These are phyloP conservation scores for Scaptomyza caliginosa DNA, from an alignment of 2,888 invertebrate species.

Conservation along the genomic window DNA sequence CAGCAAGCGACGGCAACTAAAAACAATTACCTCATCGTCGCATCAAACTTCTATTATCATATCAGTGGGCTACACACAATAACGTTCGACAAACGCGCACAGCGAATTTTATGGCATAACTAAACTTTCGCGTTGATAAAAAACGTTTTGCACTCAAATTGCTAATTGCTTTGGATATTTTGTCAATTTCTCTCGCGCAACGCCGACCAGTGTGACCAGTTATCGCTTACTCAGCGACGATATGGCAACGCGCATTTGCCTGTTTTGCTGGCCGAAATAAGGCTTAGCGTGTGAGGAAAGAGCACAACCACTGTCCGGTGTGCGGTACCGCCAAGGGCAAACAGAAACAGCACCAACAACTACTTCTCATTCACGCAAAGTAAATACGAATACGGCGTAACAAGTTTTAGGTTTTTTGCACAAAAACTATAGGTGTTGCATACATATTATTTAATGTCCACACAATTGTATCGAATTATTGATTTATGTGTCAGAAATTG, in stretches of 20 bases:
- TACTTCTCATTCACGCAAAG: constrained; percentile 9
- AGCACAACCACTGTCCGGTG: constrained; percentile 15
- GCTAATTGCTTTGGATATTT: constrained; percentile 60
- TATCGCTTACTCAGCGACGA: constrained; percentile 52
- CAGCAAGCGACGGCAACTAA: constrained; percentile 54
- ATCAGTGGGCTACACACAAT: constrained; percentile 35
- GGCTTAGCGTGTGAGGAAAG: constrained; percentile 25
- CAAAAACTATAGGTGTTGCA: neutral
- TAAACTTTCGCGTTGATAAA: constrained; percentile 55
- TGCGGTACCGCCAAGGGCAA: constrained; percentile 38
- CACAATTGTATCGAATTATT: constrained; percentile 19
- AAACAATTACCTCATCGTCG: constrained; percentile 74
- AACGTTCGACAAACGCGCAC: constrained; percentile 26
- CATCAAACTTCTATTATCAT: constrained; percentile 49
- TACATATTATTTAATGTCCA: neutral
- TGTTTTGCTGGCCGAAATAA: constrained; percentile 28
- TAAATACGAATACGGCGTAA: constrained; percentile 8
- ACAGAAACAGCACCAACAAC: constrained; percentile 19
- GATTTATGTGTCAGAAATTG: neutral
- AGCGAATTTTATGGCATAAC: constrained; percentile 46
- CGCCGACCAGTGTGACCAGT: constrained; percentile 51
- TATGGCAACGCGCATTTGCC: constrained; percentile 57
- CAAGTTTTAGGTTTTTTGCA: neutral
- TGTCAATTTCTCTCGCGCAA: constrained; percentile 65
- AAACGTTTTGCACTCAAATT: constrained; percentile 57